Evolutionary conservation across 2,888 invertebrate species (phyloP).

Genomic region (Euzophera pinguis): DNA sequence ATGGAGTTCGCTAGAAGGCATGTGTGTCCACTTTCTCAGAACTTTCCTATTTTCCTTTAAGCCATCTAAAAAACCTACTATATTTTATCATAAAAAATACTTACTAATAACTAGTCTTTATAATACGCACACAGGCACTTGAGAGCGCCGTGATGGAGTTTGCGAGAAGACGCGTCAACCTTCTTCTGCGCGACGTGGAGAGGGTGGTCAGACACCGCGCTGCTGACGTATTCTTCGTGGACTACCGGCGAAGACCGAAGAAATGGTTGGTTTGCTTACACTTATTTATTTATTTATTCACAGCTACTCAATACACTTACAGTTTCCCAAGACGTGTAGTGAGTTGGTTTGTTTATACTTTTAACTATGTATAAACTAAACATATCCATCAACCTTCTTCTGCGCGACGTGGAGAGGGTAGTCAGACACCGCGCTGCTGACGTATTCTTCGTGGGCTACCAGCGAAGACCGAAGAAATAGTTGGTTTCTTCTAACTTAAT

Average conservation of each 20-base stretch:
- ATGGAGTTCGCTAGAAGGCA: too few relatives aligned
- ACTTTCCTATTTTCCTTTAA: too few relatives aligned
- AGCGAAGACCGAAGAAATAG: conserved; percentile 27
- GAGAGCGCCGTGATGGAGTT: conserved; percentile 58
- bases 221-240: conserved; percentile 49
- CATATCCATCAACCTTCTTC: conserved; percentile 47
- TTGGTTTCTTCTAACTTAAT: background rate
- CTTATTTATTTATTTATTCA: too few relatives aligned
- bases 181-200: conserved; percentile 52
- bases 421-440: conserved; percentile 41
- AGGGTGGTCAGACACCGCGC: conserved; percentile 43
- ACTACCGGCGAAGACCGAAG: conserved; percentile 34
- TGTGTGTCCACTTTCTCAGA: too few relatives aligned
- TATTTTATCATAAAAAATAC: too few relatives aligned
- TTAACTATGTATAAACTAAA: too few relatives aligned
- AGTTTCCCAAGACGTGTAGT: too few relatives aligned
- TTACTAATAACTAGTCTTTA: too few relatives aligned
- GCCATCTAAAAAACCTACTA: too few relatives aligned
- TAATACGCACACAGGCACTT: conserved; percentile 38
- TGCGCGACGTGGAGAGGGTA: conserved; percentile 49
- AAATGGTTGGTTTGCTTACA: background rate
- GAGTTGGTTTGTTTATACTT: too few relatives aligned
- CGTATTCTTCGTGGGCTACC: conserved; percentile 52
- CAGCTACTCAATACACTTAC: too few relatives aligned
- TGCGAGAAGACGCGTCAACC: conserved; percentile 53